Evolutionary conservation across 2,888 invertebrate genomes (phyloP), one percentile per base, ranked within the genome.

Genomic region (Dysmachus trigonus): DNA sequence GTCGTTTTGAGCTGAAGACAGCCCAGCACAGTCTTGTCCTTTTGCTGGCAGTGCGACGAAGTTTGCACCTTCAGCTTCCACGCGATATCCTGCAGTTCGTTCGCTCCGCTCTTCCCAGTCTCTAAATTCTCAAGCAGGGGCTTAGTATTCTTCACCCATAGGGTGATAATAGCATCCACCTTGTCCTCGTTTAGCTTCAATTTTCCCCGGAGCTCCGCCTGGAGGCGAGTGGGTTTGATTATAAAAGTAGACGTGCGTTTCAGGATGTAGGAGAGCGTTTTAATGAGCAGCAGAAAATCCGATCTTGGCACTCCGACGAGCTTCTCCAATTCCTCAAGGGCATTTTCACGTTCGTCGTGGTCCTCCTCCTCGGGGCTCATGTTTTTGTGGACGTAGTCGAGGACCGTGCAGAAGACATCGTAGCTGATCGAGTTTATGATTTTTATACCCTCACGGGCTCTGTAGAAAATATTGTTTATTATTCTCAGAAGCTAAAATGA

Each of bases 51-150:
- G 86, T 93, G 92, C 2, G 93, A 93, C 5, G 93, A 92, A 38
- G 92, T 91, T 89, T 94, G 93, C 30, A 94, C 91, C 89, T 94
- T 93, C 1, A 94, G 89, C 87, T 94, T 93, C 94, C 94, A 94
- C 38, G 92, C 91, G 47, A 94, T 91, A 88, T 93, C 92, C 83
- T 93, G 92, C 41, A 94, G 90, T 89, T 93, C 92, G 89, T 93
- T 92, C 27, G 91, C 90, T 85, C 90, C 90, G 85, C 91, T 91
- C 0, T 90, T 90, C 73, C 90, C 90, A 71, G 90, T 90, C 15
- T 92, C 91, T 88, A 94, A 91, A 89, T 93, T 93, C 73, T 92
- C 92, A 88, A 94, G 92, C 87, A 94, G 92, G 6, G 92, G 91
- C 88, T 93, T 93, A 0, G 93, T 93, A 87, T 92, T 91, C 51